Evolutionary conservation across 2,113 vertebrate genomes (phyloP), one percentile per base, ranked within the genome.

Genomic region (Ia io): DNA sequence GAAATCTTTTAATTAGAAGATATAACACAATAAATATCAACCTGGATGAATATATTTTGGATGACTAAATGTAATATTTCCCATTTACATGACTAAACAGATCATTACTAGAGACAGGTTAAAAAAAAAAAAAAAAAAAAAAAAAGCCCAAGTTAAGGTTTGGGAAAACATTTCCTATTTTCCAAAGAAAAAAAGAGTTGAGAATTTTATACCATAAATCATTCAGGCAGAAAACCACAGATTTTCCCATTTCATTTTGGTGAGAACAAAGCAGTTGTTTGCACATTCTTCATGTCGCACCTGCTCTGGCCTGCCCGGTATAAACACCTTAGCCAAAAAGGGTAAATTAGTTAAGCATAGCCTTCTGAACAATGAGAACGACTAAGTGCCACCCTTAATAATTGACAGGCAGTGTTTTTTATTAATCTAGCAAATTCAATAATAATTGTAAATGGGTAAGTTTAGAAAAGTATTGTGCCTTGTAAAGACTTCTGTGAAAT

Each of bases 21-120:
- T 97, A 99, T 99, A 99, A 99, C 97, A 99, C 99, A 97, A 98
- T 99, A 97, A 99, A 99, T 94, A 99, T 99, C 93, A 99, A 99
- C 96, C 98, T 99, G 47, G 99, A 99, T 95, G 99, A 99, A 93
- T 99, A 99, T 90, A 99, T 99, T 97, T 98, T 99, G 95, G 98
- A 98, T 92, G 98, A 99, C 83, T 99, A 98, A 98, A 95, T 13
- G 6, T 20, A 61, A 44, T 37, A 53, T 77, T 80, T 65, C 82
- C 96, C 91, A 95, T 85, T 97, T 93, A 96, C 76, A 92, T 94
- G 82, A 98, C 95, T 97, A 97, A 97, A 98, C 59, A 92, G 49
- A 86, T 91, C 84, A 70, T 84, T 74, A 61, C 51, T 78, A 61
- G 47, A 53, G 61, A n/a, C 5, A 32, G 65, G 35, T 84, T 84